Base-by-base conservation (phyloP, 2,113 vertebrate species). In the Salvelinus namaycush region DNA sequence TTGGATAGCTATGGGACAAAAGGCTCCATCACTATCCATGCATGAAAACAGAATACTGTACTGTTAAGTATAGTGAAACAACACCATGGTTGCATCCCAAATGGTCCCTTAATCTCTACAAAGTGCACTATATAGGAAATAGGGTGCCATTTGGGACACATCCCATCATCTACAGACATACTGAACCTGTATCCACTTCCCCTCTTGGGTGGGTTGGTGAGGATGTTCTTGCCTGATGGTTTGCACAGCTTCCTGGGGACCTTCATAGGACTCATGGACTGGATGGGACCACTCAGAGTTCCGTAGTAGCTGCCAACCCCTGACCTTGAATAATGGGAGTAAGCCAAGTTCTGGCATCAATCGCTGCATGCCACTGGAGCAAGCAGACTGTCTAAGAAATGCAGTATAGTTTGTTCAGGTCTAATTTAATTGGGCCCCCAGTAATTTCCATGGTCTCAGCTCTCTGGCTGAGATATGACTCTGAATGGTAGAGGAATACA, bases 161-260 rank as follows among this genome's bases (percentile, higher is more conserved):
- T 71, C 13, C 51, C 34, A 24, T 51, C n/a, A 54, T 54, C 51
- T 54, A 65, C 8, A 70, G 14, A 14, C n/a, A 78, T 70, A 76
- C 34, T 6, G 73, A 91, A 98, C 96, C 95, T 95, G 84, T 94
- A 96, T 86, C 95, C 96, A 74, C 91, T 95, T 88, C 96, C 96
- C 79, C 93, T 95, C 87, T 97, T 97, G 27, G 92, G 88, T 31
- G 95, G 95, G 83, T 76, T 96, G 69, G 95, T 96, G 77, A 94
- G 91, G 29, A 98, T 84, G 87, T 97, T 97, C 86, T 94, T 97
- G 48, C 94, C 94, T 70, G 94, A 91, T 57, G 92, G 72, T 74
- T 84, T 9, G 27, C 92, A 92, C 26, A 81, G 80, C 72, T 87
- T 91, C 70, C n/a, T 92, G 27, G 88, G 76, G 75, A 84, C 90